Conservation (phyloP, 2,888 invertebrate species). For the Nomada flava region DNA sequence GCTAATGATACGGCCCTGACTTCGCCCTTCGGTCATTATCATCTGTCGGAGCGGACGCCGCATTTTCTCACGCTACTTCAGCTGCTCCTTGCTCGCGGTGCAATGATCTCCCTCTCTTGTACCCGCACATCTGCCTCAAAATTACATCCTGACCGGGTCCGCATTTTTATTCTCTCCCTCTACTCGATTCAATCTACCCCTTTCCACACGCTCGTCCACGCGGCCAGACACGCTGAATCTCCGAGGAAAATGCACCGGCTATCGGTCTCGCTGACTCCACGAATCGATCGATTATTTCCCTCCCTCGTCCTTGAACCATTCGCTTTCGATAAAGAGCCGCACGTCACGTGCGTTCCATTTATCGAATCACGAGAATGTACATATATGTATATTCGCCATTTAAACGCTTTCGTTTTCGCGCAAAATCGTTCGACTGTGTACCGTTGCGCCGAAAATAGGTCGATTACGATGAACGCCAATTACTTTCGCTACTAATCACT, state of each 20-base stretch:
- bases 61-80: conserved; percentile 76
- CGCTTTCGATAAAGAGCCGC: not conserved
- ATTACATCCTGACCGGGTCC: conserved; percentile 59
- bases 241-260: not conserved
- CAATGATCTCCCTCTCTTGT: conserved; percentile 69
- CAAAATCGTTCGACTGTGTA: not conserved
- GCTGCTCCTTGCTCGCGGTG: conserved; percentile 69
- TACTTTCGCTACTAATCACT: conserved; percentile 29
- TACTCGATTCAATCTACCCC: not conserved
- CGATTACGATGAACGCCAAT: not conserved
- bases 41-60: conserved; percentile 54
- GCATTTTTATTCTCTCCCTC: conserved; percentile 44
- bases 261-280: not conserved
- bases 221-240: not conserved
- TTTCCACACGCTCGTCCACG: not conserved
- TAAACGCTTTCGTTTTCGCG: not conserved
- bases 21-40: conserved; percentile 66
- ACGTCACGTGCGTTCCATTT: not conserved
- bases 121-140: conserved; percentile 70
- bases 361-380: not conserved
- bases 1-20: conserved; percentile 62
- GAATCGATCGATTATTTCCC: not conserved
- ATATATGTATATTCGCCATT: not conserved
- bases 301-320: not conserved
- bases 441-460: conserved; percentile 10